Evolutionary conservation across 2,797 vertebrate species (phyloP).

Genomic region (Sparidentex hasta): DNA sequence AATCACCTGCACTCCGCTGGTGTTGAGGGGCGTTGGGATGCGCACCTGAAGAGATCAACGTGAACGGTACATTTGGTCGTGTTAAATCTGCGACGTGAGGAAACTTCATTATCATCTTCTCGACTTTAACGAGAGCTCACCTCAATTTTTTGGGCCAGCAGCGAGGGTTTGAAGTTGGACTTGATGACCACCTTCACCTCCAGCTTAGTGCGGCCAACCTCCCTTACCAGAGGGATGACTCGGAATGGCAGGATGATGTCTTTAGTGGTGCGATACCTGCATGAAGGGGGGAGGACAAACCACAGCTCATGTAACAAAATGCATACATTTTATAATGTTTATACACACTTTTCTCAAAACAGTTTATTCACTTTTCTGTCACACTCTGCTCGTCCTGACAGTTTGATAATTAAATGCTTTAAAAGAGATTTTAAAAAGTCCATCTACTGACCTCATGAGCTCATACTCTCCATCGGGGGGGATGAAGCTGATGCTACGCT

Average conservation of each 20-base stretch:
- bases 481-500: slow-evolving; percentile 99
- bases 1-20: slow-evolving; percentile 99
- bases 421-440: background rate
- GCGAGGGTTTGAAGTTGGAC: slow-evolving; percentile 98
- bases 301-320: background rate
- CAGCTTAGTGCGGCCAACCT: slow-evolving; percentile 98
- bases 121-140: slow-evolving; percentile 75
- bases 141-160: slow-evolving; percentile 99
- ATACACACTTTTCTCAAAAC: background rate
- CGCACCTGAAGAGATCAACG: slow-evolving; percentile 88
- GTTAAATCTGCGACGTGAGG: background rate
- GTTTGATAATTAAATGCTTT: background rate
- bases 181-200: slow-evolving; percentile 99
- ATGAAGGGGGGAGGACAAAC: background rate
- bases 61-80: background rate
- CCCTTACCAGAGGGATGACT: slow-evolving; percentile 96
- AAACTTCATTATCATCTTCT: background rate
- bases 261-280: slow-evolving; percentile 98
- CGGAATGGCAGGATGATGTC: slow-evolving; percentile 99
- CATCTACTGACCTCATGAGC: slow-evolving; percentile 93
- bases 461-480: slow-evolving; percentile 99
- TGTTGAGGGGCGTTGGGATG: slow-evolving; percentile 98
- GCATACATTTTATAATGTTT: background rate
- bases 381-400: background rate
- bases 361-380: background rate